phyloP scores from a whole-genome alignment of 1,140 invertebrate genomes.

The Drosophila sulfurigaster region DNA sequence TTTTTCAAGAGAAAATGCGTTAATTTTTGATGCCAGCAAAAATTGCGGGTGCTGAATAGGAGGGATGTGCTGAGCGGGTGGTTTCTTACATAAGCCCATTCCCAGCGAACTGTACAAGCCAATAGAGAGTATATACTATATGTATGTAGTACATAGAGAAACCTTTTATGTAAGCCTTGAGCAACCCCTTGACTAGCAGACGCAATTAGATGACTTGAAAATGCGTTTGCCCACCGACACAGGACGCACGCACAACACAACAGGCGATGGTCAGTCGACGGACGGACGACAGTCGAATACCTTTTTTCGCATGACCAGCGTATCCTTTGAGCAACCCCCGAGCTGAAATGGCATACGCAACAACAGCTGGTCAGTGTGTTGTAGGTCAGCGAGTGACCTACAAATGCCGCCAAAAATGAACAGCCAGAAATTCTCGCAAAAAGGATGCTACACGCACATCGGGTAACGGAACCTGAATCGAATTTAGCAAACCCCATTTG shows the following conservation, averaged over 20 bases:
- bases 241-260: conserved; percentile 38
- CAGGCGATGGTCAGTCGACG: conserved; percentile 54
- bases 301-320: conserved; percentile 75
- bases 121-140: conserved; percentile 21
- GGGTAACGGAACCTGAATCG: not conserved
- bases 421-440: conserved; percentile 21
- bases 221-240: conserved; percentile 33
- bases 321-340: conserved; percentile 64
- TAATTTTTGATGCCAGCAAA: conserved; percentile 34
- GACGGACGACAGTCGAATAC: conserved; percentile 40
- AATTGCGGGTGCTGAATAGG: conserved; percentile 43
- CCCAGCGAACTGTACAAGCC: not conserved
- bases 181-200: conserved; percentile 67
- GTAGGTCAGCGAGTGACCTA: conserved; percentile 55
- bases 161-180: conserved; percentile 16
- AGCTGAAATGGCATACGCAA: conserved; percentile 27
- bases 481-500: conserved; percentile 26
- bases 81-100: conserved; percentile 35
- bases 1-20: conserved; percentile 53
- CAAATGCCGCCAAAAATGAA: conserved; percentile 74
- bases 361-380: conserved; percentile 57
- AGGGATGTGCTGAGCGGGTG: conserved; percentile 36
- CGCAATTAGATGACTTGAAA: conserved; percentile 58
- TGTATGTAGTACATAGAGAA: conserved; percentile 3
- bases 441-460: conserved; percentile 30